These are phyloP conservation scores for Trilocha varians DNA, from an alignment of 2,888 invertebrate genomes.

Conservation along the genomic window DNA sequence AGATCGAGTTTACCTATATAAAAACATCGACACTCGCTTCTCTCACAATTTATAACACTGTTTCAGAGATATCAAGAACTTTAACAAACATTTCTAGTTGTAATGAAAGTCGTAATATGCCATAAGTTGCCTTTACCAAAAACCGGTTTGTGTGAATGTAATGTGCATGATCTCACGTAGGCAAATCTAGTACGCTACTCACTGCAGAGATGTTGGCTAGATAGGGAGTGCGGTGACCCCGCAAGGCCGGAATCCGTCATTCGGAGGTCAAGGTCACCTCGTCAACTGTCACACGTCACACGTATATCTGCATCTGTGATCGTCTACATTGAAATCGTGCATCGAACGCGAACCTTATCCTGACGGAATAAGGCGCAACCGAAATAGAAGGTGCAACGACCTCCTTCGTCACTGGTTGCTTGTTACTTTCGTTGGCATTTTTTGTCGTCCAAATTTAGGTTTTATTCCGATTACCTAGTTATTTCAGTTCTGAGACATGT, in stretches of 20 bases:
- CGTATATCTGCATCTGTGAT: constrained; percentile 64
- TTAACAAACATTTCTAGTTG: not conserved
- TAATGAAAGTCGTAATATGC: not conserved
- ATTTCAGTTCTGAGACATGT: not conserved
- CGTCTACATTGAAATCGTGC: constrained; percentile 58
- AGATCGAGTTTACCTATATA: not conserved
- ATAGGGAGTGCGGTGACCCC: constrained; percentile 53
- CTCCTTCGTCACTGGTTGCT: constrained; percentile 38
- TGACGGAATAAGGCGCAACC: constrained; percentile 37
- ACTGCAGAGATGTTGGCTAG: constrained; percentile 35
- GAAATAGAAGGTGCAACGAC: constrained; percentile 60
- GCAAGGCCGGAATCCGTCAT: constrained; percentile 71
- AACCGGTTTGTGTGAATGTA: constrained; percentile 3
- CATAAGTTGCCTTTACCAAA: not conserved
- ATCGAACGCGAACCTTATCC: constrained; percentile 42
- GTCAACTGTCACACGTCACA: constrained; percentile 49
- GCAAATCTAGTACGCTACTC: constrained; percentile 5
- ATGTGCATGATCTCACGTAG: constrained; percentile 3
- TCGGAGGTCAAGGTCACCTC: constrained; percentile 62
- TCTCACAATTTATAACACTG: not conserved
- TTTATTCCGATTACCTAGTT: not conserved
- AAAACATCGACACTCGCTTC: not conserved
- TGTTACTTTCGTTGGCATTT: constrained; percentile 60
- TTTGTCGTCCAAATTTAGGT: constrained; percentile 5
- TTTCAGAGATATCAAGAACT: not conserved